Evolutionary conservation across 2,888 invertebrate species (phyloP), one percentile per base, ranked within the genome.

Genomic region (Liodrosophila aerea): DNA sequence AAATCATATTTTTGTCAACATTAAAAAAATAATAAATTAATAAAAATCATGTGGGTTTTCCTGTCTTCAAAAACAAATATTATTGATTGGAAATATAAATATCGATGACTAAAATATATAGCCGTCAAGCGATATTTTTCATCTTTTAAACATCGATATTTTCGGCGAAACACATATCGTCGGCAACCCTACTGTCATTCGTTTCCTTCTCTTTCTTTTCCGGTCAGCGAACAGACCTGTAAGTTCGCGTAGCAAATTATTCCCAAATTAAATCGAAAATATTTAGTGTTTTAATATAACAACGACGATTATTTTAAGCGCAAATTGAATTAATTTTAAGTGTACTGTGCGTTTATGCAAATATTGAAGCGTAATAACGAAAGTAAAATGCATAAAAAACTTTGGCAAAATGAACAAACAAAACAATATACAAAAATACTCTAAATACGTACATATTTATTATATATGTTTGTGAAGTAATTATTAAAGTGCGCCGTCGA

Each of bases 141-240:
- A n/a, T n/a, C n/a, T n/a, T n/a, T n/a, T n/a, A n/a, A n/a, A n/a
- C n/a, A n/a, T n/a, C n/a, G n/a, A n/a, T n/a, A n/a, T n/a, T n/a
- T n/a, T n/a, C n/a, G n/a, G n/a, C n/a, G n/a, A n/a, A n/a, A n/a
- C n/a, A n/a, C n/a, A n/a, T n/a, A n/a, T n/a, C n/a, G n/a, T n/a
- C n/a, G n/a, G n/a, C n/a, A n/a, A n/a, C n/a, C n/a, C n/a, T n/a
- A n/a, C 73, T 87, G 86, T 81, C 88, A 85, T 22, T 22, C 22
- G n/a, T n/a, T n/a, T 43, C 78, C 76, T 80, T 73, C 83, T 88
- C 88, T 76, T 86, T 87, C 89, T 88, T 85, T 88, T 89, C 89
- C 90, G 89, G 89, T 89, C 88, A 85, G 80, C 88, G 82, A 87
- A 88, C 85, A 87, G 80, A 88, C 87, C 85, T 87, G 89, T 89